These are phyloP conservation scores for Alosa sapidissima DNA, from an alignment of 2,797 vertebrate genomes.

Conservation along the genomic window DNA sequence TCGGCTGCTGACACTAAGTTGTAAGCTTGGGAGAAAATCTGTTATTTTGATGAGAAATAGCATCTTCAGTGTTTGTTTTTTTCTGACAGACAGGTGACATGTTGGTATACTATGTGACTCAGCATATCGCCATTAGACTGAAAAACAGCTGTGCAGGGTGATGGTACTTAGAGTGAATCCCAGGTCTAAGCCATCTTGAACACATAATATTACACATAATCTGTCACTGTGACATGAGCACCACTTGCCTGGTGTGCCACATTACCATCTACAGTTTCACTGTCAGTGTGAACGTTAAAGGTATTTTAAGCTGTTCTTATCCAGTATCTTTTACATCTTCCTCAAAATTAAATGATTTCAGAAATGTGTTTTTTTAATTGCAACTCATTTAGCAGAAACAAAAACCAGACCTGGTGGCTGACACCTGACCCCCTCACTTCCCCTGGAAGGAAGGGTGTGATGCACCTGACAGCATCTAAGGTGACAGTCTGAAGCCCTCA, in stretches of 20 bases:
- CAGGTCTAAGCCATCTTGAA: not conserved
- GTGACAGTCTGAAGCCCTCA: not conserved
- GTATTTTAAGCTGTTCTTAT: not conserved
- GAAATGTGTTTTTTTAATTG: not conserved
- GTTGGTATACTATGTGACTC: not conserved
- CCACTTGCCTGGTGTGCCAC: too few species aligned
- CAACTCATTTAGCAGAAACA: not conserved
- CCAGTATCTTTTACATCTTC: not conserved
- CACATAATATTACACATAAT: too few species aligned
- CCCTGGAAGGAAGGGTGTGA: not conserved
- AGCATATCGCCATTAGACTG: not conserved
- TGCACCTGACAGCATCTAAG: constrained; percentile 1
- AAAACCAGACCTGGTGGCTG: not conserved
- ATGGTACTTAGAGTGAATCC: not conserved
- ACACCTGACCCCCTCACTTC: not conserved
- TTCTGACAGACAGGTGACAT: not conserved
- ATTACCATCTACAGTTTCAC: not conserved
- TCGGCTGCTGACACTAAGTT: not conserved
- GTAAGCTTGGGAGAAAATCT: not conserved
- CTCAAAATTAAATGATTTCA: too few species aligned
- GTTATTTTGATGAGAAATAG: not conserved
- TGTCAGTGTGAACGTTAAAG: not conserved
- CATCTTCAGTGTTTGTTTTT: not conserved
- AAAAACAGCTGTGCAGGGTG: not conserved
- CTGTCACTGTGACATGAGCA: too few species aligned